Evolutionary conservation across 2,888 invertebrate genomes (phyloP), one percentile per base, ranked within the genome.

Genomic region (Acleris sparsana): DNA sequence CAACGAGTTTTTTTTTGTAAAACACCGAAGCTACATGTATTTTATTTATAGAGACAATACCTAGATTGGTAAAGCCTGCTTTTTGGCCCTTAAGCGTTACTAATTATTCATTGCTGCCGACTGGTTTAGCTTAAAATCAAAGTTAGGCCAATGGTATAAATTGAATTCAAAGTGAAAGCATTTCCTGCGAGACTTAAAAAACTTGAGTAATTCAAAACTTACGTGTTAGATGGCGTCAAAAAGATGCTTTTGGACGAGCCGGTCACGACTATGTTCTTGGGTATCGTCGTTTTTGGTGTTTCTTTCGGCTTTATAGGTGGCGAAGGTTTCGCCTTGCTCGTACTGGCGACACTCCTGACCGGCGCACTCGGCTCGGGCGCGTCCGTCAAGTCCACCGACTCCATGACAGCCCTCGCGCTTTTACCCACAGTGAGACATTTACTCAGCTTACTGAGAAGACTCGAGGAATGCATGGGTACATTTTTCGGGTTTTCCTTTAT

Each of bases 171-270:
- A 33, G 33, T 33, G 33, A 33, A 33, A 11, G 3, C 11, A 33
- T 9, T 33, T 33, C 7, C 33, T 33, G 1, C 7, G 11, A 33
- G 33, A 11, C 33, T 9, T 33, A 4, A 39, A 33, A 33, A 39
- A 13, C 11, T 9, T 33, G 39, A 4, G 13, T 13, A 39, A 39
- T 39, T 13, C 11, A 39, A 29, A 43, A 59, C 64, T 64, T 55
- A 64, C 64, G 59, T 49, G 43, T 29, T 64, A 49, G 64, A 51
- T 0, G 64, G 59, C 25, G 64, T 74, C 17, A 80, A 70, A 7
- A 80, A 70, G 22, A 84, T 80, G 62, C 74, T 76, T 68, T 79
- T 80, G 6, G 80, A 76, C 6, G 76, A 74, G 22, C 81, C 81
- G 5, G 64, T 69, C 49, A 81, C 58, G 2, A 63, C 48, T 46